Evolutionary conservation across 2,888 invertebrate species (phyloP), one percentile per base, ranked within the genome.

Genomic region (Carterocephalus palaemon): DNA sequence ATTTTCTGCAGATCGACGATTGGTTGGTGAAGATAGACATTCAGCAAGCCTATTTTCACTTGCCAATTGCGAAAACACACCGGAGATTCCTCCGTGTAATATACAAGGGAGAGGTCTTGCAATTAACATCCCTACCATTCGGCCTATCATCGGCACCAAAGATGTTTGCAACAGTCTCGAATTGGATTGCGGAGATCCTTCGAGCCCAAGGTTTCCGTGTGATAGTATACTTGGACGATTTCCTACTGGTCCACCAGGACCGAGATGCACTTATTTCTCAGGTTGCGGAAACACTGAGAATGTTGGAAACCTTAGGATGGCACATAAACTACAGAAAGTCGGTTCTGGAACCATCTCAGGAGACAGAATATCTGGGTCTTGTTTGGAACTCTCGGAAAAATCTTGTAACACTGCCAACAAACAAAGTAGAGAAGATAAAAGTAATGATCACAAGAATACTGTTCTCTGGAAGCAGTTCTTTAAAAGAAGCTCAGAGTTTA

Each of bases 221-320:
- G 0, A n/a, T 59, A 8, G 56, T 57, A 1, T 61, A 54, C 43
- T n/a, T 56, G 2, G 51, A 60, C 54, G 57, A 58, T 17, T 54
- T 48, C 23, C 10, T 53, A n/a, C 16, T 41, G 13, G 9, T 8
- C 16, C 22, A 41, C 24, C 23, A 41, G 29, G 26, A 41, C n/a
- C 33, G n/a, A 19, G 6, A 19, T 19, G 19, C 19, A 19, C 4
- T 19, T 19, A 19, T 6, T 4, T 4, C 3, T 19, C 19, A 19
- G 19, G 19, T 19, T 6, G 3, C 19, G 19, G 19, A 19, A 6
- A 19, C 19, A 3, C 3, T 19, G 26, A 49, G 39, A 2, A 20
- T 51, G 2, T 13, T 38, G 9, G 13, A 22, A 5, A 49, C n/a
- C n/a, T n/a, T n/a, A n/a, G n/a, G n/a, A n/a, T n/a, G n/a, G n/a